A percentile compares a stretch with the other conserved stretches of the same genome.
phyloP scores from a whole-genome alignment of 2,797 vertebrate species.

The Loris lydekkerianus region DNA sequence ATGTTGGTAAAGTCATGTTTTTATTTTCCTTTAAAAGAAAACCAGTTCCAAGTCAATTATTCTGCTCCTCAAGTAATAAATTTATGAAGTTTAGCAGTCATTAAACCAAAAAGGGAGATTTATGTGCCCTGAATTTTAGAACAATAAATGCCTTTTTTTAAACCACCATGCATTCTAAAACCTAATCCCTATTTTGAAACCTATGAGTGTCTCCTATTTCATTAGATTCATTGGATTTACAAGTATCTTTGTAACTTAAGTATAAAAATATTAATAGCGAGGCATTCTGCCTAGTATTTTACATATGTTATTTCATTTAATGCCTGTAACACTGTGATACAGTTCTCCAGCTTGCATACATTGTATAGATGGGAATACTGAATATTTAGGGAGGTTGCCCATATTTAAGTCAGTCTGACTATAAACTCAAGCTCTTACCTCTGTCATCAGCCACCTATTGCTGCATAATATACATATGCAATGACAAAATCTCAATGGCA shows the following conservation, averaged over 20 bases:
- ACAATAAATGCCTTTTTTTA: neutral
- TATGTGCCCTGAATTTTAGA: neutral
- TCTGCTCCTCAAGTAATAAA: conserved; percentile 71
- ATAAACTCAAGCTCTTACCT: conserved; percentile 22
- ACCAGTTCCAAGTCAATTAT: conserved; percentile 77
- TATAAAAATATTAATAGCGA: conserved; percentile 27
- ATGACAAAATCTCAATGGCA: conserved; percentile 19
- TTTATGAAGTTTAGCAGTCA: conserved; percentile 66
- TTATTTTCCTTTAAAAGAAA: conserved; percentile 80
- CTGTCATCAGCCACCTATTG: neutral
- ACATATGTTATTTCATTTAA: conserved; percentile 29
- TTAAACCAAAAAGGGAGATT: conserved; percentile 35
- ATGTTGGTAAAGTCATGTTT: conserved; percentile 78
- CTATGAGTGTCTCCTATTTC: neutral
- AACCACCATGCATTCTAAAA: conserved; percentile 29
- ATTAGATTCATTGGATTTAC: neutral
- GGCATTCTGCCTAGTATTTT: neutral
- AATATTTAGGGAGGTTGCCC: neutral
- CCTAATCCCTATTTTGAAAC: conserved; percentile 44
- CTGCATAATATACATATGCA: neutral
- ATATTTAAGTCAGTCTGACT: conserved; percentile 12
- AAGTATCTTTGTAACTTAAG: conserved; percentile 43
- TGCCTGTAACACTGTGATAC: neutral
- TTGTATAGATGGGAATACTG: neutral
- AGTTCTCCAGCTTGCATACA: neutral